A percentile compares a stretch with the other conserved stretches of the same genome.
phyloP scores from a whole-genome alignment of 2,113 vertebrate genomes.

The Sus scrofa region T2T-Sscrofa CM000821.6:34389001-34389500 shows the following conservation, averaged over 20 bases:
- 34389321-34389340: not conserved
- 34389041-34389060: not conserved
- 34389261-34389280: not conserved
- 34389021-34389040: not conserved
- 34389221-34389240: not conserved
- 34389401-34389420: not conserved
- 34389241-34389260: not conserved
- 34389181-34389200: not conserved
- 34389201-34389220: not conserved
- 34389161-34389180: not conserved
- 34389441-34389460: not conserved
- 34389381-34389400: not conserved
- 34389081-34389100: not conserved
- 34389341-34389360: not conserved
- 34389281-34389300: not conserved
- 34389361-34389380: not conserved
- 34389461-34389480: not conserved
- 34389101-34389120: not conserved
- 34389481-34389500: not conserved
- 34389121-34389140: fast-evolving
- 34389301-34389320: not conserved
- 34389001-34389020: not conserved
- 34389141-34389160: not conserved
- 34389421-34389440: not conserved
- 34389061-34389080: not conserved